Base-by-base conservation (phyloP, 2,888 invertebrate genomes). In the Fragum sueziense region DNA sequence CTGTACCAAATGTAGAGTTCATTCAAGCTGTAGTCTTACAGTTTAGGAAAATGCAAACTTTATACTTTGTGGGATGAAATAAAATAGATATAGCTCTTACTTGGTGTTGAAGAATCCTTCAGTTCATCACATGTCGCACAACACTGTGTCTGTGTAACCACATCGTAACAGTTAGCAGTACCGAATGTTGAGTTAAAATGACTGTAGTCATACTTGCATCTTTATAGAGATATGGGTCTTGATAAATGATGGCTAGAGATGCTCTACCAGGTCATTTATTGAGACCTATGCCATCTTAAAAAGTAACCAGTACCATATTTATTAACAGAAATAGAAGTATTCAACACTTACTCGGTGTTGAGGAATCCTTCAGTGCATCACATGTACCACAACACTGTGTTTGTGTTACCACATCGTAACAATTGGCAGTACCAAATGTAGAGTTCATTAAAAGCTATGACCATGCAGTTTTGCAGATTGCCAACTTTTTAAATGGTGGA, bases 81-180 rank as follows among this genome's bases (percentile, higher is more conserved):
- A n/a, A n/a, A n/a, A n/a, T n/a, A n/a, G n/a, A n/a, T n/a, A n/a
- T n/a, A n/a, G n/a, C 17, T 27, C 41, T 41, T 59, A 84, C 84
- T 72, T 59, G 79, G 75, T 14, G 81, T 79, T 29, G 76, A 67
- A 0, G 69, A 17, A 52, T 81, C 75, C 54, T 79, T 79, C 6
- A 73, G 25, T n/a, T 79, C 61, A 4, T 77, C 76, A 74, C 84
- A 84, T 0, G 84, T 84, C 29, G 54, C 74, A 61, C 84, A 84
- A 54, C 84, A 84, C 41, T 74, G 74, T 7, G 67, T 59, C 31
- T 74, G 76, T 31, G 41, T 29, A 20, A 72, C 72, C 29, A 61
- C 59, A 27, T 84, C 71, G 61, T 84, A 84, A 59, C 84, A 84
- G 73, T 81, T 76, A 1, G 79, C 79, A 31, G 79, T 84, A 17